Conservation (phyloP, 2,113 vertebrate genomes). For the Leucopternis melanops region DNA sequence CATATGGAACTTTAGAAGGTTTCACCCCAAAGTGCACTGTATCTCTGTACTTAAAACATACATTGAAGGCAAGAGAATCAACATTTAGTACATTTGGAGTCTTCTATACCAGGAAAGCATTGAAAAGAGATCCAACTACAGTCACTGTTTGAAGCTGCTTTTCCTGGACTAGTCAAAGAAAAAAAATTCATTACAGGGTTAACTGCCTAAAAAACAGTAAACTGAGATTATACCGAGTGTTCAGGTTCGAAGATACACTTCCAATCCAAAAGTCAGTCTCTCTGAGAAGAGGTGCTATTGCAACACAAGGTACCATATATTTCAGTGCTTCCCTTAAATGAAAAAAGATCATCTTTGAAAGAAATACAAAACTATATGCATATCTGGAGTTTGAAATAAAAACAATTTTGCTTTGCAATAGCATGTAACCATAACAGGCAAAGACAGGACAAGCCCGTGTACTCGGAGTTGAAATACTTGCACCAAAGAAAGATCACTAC, state of each 20-base stretch:
- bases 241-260: not conserved
- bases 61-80: not conserved
- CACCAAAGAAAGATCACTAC: not conserved
- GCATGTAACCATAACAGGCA: not conserved
- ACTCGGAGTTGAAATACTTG: not conserved
- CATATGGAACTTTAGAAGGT: not conserved
- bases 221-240: not conserved
- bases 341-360: not conserved
- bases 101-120: not conserved
- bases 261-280: not conserved
- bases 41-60: not conserved
- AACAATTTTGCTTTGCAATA: not conserved
- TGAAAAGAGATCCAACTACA: not conserved
- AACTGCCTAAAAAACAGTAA: not conserved
- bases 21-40: not conserved
- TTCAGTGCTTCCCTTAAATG: not conserved
- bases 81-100: not conserved
- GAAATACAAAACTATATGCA: accelerated
- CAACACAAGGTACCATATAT: not conserved
- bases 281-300: not conserved
- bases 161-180: not conserved
- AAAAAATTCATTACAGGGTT: not conserved
- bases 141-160: not conserved
- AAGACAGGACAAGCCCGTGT: not conserved
- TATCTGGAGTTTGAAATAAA: not conserved